A percentile compares a stretch with the other conserved stretches of the same genome.
Evolutionary conservation across 2,888 invertebrate species (phyloP).

Genomic region (Plebejus anna): DNA sequence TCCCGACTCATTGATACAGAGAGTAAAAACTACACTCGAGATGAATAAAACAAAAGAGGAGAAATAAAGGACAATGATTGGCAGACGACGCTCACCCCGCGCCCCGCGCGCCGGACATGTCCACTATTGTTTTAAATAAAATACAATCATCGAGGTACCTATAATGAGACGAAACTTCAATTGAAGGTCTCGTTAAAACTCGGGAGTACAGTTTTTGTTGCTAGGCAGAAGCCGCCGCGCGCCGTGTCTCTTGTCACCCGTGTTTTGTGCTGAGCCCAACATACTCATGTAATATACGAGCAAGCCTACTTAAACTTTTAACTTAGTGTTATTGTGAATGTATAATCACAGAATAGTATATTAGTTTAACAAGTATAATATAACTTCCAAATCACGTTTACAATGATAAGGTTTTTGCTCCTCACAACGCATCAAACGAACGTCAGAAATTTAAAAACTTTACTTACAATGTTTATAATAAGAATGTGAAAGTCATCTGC

Average conservation of each 20-base stretch:
- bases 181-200: conserved; percentile 40
- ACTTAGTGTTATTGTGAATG: too few relatives aligned
- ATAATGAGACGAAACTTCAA: conserved; percentile 48
- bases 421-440: background rate
- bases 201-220: conserved; percentile 38
- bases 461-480: background rate
- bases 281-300: background rate
- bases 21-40: conserved; percentile 27
- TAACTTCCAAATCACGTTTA: background rate
- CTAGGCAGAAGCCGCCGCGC: background rate
- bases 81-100: conserved; percentile 48
- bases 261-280: background rate
- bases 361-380: background rate
- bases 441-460: background rate
- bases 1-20: conserved; percentile 28
- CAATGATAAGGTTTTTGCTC: background rate
- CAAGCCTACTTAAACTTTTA: too few relatives aligned
- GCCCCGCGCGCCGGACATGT: conserved; percentile 50
- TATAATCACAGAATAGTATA: too few relatives aligned
- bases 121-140: conserved; percentile 65
- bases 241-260: background rate
- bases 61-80: conserved; percentile 46
- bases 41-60: conserved; percentile 34
- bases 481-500: conserved; percentile 14
- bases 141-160: conserved; percentile 39